Evolutionary conservation across 2,797 vertebrate genomes (phyloP), one percentile per base, ranked within the genome.

Genomic region (Micromesistius poutassou): DNA sequence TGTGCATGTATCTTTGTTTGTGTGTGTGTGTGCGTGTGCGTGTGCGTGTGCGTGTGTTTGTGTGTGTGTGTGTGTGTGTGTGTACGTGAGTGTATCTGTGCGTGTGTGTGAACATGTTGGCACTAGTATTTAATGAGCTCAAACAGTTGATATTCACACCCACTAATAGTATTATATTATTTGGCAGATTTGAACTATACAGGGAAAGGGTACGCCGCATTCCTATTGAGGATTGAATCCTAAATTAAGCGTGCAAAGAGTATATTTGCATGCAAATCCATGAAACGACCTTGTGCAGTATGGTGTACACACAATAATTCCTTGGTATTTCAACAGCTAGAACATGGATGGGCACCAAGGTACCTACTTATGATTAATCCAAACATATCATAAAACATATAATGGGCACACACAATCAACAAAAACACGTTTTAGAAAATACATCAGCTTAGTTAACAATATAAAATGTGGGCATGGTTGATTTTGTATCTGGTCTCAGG

Each of bases 201-300:
- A 8, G 75, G 66, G 71, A 66, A 75, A 86, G 77, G 85, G 80
- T 77, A 87, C 80, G 87, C 84, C 87, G 78, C 81, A 85, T 71
- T 84, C 77, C 76, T 88, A 83, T 87, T 86, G 72, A 77, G 81
- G 88, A 89, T 90, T 88, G 85, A 74, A 86, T 87, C 88, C 84
- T 88, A 90, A 89, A 87, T 86, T 81, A 90, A 88, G 81, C 85
- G 79, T 73, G 81, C 66, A 84, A 85, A 80, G 81, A 78, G 76
- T 83, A 85, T 82, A 87, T 87, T 31, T 87, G 87, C 85, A 80
- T 91, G 80, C 85, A 84, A 91, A 88, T 90, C 75, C 79, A 82
- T 87, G 86, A 80, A 86, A 78, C 10, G 74, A 88, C 76, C 55
- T 80, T 82, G 81, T 84, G 68, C 74, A 77, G 68, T 81, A 16